phyloP scores from a whole-genome alignment of 2,888 invertebrate genomes.

The Dexiosoma caninum region DNA sequence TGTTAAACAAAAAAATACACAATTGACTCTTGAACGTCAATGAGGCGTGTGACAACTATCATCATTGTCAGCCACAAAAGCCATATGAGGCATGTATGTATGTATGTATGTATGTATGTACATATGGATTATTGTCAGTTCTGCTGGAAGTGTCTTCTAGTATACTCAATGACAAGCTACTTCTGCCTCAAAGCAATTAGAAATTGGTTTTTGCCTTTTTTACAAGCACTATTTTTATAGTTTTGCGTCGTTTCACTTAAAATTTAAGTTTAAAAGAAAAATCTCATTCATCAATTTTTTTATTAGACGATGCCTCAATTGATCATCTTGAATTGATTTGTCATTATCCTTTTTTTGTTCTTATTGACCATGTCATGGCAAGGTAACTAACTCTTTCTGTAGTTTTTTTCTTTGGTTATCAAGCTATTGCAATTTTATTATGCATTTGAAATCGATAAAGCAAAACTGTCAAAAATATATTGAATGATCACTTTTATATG shows the following conservation, averaged over 20 bases:
- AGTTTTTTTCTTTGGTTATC: background rate
- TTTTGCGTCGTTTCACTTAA: background rate
- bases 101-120: background rate
- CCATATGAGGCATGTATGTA: background rate
- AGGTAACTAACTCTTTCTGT: constrained; percentile 59
- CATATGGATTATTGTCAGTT: background rate
- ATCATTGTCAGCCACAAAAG: constrained; percentile 36
- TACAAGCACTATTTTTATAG: constrained; percentile 4
- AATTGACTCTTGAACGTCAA: constrained; percentile 56
- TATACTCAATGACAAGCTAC: constrained; percentile 29
- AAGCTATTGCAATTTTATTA: background rate
- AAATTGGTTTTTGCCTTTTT: constrained; percentile 44
- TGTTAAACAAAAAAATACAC: constrained; percentile 17
- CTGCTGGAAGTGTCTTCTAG: background rate
- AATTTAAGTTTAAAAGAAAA: background rate
- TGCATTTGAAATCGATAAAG: constrained; percentile 15
- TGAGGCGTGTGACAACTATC: constrained; percentile 59
- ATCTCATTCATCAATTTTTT: constrained; percentile 57
- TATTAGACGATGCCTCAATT: constrained; percentile 55
- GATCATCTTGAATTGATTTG: constrained; percentile 40
- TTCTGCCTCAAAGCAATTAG: constrained; percentile 47
- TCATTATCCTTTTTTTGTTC: constrained; percentile 51
- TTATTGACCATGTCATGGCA: constrained; percentile 55
- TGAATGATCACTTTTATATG: constrained; percentile 55
- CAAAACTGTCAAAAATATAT: constrained; percentile 56